Evolutionary conservation across 2,888 invertebrate genomes (phyloP).

Genomic region (Poecilobothrus nobilitatus): DNA sequence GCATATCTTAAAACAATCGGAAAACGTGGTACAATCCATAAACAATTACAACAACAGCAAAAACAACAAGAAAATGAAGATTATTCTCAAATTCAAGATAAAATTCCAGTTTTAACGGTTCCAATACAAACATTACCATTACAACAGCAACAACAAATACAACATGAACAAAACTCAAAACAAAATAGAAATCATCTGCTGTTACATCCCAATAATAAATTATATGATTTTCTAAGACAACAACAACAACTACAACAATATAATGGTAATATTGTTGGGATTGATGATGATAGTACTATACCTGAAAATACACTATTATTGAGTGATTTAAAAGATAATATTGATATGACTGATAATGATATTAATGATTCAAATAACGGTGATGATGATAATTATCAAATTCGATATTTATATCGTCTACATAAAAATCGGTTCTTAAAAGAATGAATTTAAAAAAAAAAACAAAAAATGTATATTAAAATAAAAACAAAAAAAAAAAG

Average conservation of each 20-base stretch:
- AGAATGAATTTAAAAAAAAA: slow-evolving; percentile 22
- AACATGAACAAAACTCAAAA: slow-evolving; percentile 24
- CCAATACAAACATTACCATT: slow-evolving; percentile 15
- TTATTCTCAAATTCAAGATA: slow-evolving; percentile 20
- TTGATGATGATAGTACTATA: slow-evolving; percentile 11
- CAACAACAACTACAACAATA: slow-evolving; percentile 9
- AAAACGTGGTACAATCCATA: slow-evolving; percentile 49
- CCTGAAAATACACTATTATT: slow-evolving; percentile 10
- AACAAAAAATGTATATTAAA: slow-evolving; percentile 15
- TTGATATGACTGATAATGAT: slow-evolving; percentile 22
- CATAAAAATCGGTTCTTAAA: slow-evolving; percentile 33
- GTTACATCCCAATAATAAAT: slow-evolving; percentile 24
- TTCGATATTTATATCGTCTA: slow-evolving; percentile 38
- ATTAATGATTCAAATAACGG: slow-evolving; percentile 22
- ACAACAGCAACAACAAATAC: slow-evolving; percentile 23
- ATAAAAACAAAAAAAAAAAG: slow-evolving; percentile 11
- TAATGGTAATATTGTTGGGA: slow-evolving; percentile 11
- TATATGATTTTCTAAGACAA: slow-evolving; percentile 25
- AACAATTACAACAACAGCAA: slow-evolving; percentile 23
- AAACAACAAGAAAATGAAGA: slow-evolving; percentile 21
- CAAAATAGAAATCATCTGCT: slow-evolving; percentile 2
- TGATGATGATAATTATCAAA: slow-evolving; percentile 31
- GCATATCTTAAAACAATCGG: slow-evolving; percentile 67
- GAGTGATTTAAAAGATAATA: slow-evolving; percentile 21
- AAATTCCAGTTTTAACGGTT: slow-evolving; percentile 23